These are phyloP conservation scores for Turritopsis rubra DNA, from an alignment of 30 jellyfish, hydroid and myxozoan species.

Conservation along the genomic window DNA sequence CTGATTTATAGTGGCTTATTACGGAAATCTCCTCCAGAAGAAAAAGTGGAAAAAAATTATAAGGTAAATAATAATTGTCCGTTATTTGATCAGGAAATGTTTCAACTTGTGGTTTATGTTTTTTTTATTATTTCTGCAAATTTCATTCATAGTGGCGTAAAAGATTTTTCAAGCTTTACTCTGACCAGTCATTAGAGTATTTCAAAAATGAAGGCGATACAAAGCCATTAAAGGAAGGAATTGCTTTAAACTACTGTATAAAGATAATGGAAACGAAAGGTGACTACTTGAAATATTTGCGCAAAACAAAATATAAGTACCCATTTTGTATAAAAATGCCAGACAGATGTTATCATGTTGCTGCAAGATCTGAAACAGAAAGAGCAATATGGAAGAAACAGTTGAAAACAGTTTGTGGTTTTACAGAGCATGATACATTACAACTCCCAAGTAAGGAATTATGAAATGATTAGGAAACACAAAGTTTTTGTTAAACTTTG, in stretches of 20 bases:
- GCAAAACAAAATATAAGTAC: constrained; percentile 12
- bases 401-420: background rate
- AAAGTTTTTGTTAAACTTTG: no score
- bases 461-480: no score
- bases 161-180: constrained; percentile 69
- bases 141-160: constrained; percentile 62
- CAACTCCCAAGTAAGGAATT: background rate
- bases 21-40: constrained; percentile 91
- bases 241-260: constrained; percentile 53
- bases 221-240: constrained; percentile 55
- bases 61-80: constrained; percentile 49
- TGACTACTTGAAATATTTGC: constrained; percentile 1
- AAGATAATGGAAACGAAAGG: constrained; percentile 15
- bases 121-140: background rate
- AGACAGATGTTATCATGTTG: constrained; percentile 10
- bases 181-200: constrained; percentile 65
- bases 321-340: constrained; percentile 16
- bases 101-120: background rate
- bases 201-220: constrained; percentile 49
- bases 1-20: constrained; percentile 61
- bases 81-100: background rate
- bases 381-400: background rate
- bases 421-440: background rate
- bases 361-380: constrained; percentile 22
- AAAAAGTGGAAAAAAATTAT: constrained; percentile 57